Evolutionary conservation across 2,888 invertebrate species (phyloP).

Genomic region (Therioaphis trifolii): DNA sequence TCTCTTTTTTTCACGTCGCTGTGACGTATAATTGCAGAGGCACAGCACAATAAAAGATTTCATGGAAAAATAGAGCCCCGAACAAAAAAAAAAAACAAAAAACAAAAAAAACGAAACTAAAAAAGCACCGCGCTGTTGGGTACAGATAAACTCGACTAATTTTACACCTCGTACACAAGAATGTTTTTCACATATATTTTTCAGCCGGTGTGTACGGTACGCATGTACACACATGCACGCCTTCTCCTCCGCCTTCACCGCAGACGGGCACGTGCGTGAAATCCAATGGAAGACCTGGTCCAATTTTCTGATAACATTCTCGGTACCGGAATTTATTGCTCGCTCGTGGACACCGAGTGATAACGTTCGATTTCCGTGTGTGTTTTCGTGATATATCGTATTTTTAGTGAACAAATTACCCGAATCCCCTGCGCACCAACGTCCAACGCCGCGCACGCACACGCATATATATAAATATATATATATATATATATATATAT

Average conservation of each 20-base stretch:
- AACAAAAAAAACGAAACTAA: too few species aligned
- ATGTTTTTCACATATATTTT: conserved; percentile 24
- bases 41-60: neutral
- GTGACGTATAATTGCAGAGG: neutral
- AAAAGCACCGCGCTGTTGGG: conserved; percentile 33
- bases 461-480: too few species aligned
- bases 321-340: conserved; percentile 39
- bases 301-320: conserved; percentile 60
- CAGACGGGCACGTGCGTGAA: conserved; percentile 31
- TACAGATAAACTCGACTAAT: conserved; percentile 60
- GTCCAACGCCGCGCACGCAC: too few species aligned
- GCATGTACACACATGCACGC: neutral
- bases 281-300: conserved; percentile 9
- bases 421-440: neutral
- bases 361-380: conserved; percentile 51
- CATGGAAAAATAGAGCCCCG: neutral
- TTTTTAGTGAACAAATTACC: conserved; percentile 49
- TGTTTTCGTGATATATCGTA: conserved; percentile 35
- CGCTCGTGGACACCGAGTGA: conserved; percentile 49
- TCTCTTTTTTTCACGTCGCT: neutral
- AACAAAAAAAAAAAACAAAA: neutral
- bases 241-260: neutral
- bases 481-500: too few species aligned
- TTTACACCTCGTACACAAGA: conserved; percentile 60
- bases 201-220: neutral